Evolutionary conservation across 92 coral and sea anemone species (phyloP).

Genomic region (Siderastrea siderea): DNA sequence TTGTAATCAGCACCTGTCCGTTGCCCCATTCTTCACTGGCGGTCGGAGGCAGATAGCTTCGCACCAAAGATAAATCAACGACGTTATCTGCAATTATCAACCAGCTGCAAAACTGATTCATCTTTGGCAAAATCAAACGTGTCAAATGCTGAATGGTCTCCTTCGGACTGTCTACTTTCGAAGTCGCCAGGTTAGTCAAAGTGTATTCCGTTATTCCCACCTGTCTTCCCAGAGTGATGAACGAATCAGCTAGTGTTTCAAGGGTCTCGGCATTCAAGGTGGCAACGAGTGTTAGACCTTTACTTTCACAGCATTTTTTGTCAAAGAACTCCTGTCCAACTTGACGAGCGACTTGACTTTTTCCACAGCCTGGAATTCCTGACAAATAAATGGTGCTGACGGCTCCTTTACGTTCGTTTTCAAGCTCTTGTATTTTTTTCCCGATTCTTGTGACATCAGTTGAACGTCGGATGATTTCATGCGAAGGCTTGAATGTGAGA

Average conservation of each 20-base stretch:
- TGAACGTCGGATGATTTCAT: slow-evolving; percentile 23
- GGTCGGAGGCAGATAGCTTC: slow-evolving; percentile 26
- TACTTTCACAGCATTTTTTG: neutral
- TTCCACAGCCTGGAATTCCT: slow-evolving; percentile 66
- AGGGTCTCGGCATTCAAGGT: slow-evolving; percentile 37
- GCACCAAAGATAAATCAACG: slow-evolving; percentile 6
- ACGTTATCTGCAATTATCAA: slow-evolving; percentile 55
- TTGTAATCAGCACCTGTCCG: slow-evolving; percentile 48
- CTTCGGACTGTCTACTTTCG: neutral
- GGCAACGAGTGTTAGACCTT: slow-evolving; percentile 7
- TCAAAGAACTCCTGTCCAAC: slow-evolving; percentile 41
- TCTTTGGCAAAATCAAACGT: neutral
- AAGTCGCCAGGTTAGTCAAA: neutral
- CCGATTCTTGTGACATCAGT: slow-evolving; percentile 22
- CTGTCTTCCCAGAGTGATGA: slow-evolving; percentile 17
- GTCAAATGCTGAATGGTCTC: neutral
- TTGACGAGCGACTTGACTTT: slow-evolving; percentile 56
- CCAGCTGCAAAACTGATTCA: slow-evolving; percentile 17
- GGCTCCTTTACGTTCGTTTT: neutral
- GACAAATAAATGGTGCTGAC: slow-evolving; percentile 40
- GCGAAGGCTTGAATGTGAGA: slow-evolving; percentile 38
- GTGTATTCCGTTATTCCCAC: neutral
- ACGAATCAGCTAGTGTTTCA: slow-evolving; percentile 37
- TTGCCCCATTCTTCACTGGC: slow-evolving; percentile 24
- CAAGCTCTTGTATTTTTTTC: slow-evolving; percentile 16